Conservation (phyloP, 2,888 invertebrate species). For the Listrodromus nycthemerus region DNA sequence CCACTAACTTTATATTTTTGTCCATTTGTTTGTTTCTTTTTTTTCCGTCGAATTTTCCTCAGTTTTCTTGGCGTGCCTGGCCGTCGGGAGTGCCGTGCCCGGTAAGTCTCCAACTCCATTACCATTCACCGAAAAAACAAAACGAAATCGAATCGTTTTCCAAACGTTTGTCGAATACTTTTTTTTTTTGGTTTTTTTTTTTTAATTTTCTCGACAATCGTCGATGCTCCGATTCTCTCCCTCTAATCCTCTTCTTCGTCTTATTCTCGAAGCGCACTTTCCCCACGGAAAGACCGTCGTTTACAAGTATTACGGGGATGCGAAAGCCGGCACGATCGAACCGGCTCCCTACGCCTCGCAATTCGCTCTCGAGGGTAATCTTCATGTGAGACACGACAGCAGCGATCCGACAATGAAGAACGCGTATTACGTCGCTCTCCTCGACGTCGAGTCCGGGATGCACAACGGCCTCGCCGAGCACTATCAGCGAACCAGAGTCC, state of each 20-base stretch:
- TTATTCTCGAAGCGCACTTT: constrained; percentile 70
- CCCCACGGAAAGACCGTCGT: constrained; percentile 85
- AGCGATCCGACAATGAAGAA: constrained; percentile 73
- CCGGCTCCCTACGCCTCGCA: constrained; percentile 80
- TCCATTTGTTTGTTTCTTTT: background rate
- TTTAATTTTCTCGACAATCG: no score
- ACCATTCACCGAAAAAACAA: background rate
- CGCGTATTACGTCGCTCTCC: constrained; percentile 76
- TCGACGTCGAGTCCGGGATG: constrained; percentile 78
- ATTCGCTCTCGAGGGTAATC: constrained; percentile 79
- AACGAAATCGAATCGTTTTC: constrained; percentile 9
- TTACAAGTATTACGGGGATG: constrained; percentile 82
- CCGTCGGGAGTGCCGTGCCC: constrained; percentile 70
- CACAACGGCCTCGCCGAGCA: constrained; percentile 77
- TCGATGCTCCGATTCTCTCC: no score
- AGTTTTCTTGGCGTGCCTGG: constrained; percentile 72
- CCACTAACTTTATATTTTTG: background rate
- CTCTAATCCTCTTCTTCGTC: background rate
- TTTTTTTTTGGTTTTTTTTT: no score
- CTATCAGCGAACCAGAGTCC: constrained; percentile 54
- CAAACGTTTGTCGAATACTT: no score
- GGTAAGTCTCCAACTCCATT: constrained; percentile 67
- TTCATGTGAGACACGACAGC: constrained; percentile 78
- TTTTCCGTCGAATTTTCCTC: constrained; percentile 55
- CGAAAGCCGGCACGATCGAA: constrained; percentile 80